A percentile compares a stretch with the other conserved stretches of the same genome.
Conservation (phyloP, 2,797 vertebrate genomes). For the Urophycis tenuis region DNA sequence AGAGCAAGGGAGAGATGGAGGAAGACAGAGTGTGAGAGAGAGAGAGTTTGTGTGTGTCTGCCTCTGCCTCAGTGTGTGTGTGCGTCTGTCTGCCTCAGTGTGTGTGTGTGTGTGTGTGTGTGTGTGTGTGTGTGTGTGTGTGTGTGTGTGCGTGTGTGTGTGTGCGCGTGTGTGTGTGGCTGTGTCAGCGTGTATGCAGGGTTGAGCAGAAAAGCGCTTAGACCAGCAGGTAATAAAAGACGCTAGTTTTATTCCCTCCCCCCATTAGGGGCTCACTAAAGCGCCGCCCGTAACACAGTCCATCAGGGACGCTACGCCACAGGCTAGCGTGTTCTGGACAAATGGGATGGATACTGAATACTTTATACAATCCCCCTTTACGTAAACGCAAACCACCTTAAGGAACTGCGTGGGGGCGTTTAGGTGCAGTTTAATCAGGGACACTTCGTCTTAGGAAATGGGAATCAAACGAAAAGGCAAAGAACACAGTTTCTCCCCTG, state of each 20-base stretch:
- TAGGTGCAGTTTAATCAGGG: neutral
- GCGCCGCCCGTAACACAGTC: neutral
- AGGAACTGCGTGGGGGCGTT: neutral
- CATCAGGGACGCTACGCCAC: neutral
- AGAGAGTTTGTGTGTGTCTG: too few species aligned
- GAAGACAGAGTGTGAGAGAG: too few species aligned
- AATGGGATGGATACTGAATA: neutral
- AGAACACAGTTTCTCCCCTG: neutral
- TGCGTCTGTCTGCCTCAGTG: neutral
- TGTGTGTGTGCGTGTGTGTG: neutral
- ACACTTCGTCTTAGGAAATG: neutral
- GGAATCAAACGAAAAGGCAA: neutral
- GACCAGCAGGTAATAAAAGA: constrained; percentile 2
- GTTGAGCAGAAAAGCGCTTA: neutral
- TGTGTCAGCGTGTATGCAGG: neutral
- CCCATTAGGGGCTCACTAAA: constrained; percentile 3
- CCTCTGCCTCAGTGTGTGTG: too few species aligned
- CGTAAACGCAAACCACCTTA: neutral
- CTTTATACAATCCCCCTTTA: neutral
- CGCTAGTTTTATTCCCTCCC: neutral
- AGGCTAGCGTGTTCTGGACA: neutral
- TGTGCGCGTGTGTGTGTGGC: neutral
- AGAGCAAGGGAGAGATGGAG: neutral
- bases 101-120: neutral
- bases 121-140: neutral